Base-by-base conservation (phyloP, 2,888 invertebrate species). In the Eilema depressum region DNA sequence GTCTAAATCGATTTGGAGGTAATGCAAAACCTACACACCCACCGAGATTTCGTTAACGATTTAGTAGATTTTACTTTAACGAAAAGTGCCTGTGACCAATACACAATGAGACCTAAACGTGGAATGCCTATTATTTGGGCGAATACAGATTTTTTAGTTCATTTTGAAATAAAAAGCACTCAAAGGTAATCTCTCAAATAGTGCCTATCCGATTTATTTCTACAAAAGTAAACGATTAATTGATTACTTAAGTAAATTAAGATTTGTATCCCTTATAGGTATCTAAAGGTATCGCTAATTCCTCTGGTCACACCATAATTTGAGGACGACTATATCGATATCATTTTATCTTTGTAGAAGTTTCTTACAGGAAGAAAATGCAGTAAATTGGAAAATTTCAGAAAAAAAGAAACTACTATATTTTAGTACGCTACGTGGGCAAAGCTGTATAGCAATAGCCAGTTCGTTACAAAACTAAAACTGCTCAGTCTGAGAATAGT, bases 401-500 rank as follows among this genome's bases (percentile, higher is more conserved):
- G 41, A 41, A 41, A 17, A 17, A 17, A 17, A 0, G 1, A 17
- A 41, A 41, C 41, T 0, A 14, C 3, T 41, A 4, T 41, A 41
- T 41, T 37, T 37, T 12, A 11, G 37, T 14, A 37, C 37, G 3
- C 37, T 0, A 37, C 11, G 2, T 37, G 37, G 2, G 12, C 14
- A 37, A 3, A 11, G 37, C 37, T 37, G 37, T 2, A 37, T n/a
- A 3, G 37, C 30, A 33, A 37, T 12, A 37, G 33, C 41, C 17
- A 17, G 41, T 41, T 41, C 17, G 41, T 41, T 41, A 41, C 1
- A 1, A 37, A 37, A 14, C 20, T 47, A n/a, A 33, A 63, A 26
- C 30, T 53, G 12, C 47, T 23, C 60, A 60, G 47, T 60, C 28
- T 37, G 17, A 53, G 56, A 63, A 66, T 66, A 59, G 70, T 47